A percentile compares a stretch with the other conserved stretches of the same genome.
Evolutionary conservation across 1,140 invertebrate genomes (phyloP).

Genomic region (Scaptomyza hsui): DNA sequence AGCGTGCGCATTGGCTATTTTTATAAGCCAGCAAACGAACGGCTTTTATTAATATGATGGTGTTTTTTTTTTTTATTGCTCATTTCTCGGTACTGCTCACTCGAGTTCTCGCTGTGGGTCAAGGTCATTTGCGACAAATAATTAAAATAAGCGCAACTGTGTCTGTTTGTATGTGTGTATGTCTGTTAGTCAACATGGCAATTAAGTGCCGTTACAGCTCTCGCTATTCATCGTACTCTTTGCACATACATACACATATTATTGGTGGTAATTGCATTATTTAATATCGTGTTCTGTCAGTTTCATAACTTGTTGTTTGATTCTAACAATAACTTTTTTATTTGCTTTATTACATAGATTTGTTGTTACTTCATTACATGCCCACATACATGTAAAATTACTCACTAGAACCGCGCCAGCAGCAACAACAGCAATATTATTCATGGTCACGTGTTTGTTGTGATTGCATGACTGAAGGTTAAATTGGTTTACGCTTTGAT

Average conservation of each 20-base stretch:
- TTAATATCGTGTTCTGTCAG: constrained; percentile 19
- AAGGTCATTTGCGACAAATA: constrained; percentile 47
- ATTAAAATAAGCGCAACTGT: constrained; percentile 25
- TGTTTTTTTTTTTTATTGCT: constrained; percentile 42
- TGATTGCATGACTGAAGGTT: constrained; percentile 61
- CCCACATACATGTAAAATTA: neutral
- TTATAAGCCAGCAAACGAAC: constrained; percentile 21
- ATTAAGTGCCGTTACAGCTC: constrained; percentile 24
- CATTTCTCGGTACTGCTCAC: neutral
- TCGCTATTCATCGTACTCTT: neutral
- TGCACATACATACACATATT: neutral
- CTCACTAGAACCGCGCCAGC: neutral
- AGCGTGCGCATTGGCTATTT: constrained; percentile 33
- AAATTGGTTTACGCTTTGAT: constrained; percentile 76
- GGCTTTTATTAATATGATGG: constrained; percentile 48
- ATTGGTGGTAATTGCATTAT: constrained; percentile 29
- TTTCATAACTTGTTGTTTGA: constrained; percentile 21
- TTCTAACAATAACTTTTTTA: constrained; percentile 24
- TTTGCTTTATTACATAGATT: neutral
- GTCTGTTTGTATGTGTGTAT: neutral
- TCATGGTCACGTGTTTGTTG: constrained; percentile 70
- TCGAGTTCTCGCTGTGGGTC: constrained; percentile 45
- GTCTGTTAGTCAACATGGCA: constrained; percentile 22
- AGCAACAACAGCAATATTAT: constrained; percentile 13
- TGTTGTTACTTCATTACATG: neutral